phyloP scores from a whole-genome alignment of 2,888 invertebrate species.

The Kryphioiulus occultus region DNA sequence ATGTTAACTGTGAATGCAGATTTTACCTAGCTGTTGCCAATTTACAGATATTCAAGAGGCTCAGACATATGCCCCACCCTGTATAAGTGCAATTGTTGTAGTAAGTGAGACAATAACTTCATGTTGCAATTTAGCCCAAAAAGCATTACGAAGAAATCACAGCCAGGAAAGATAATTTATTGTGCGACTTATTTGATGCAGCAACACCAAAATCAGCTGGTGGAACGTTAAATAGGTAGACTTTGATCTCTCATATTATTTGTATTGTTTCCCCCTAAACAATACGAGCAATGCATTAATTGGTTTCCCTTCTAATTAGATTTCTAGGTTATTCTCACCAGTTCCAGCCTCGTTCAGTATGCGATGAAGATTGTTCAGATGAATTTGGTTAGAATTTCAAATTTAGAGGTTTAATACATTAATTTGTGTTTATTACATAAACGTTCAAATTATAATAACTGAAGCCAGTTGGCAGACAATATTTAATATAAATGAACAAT shows the following conservation, averaged over 20 bases:
- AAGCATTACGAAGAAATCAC: not conserved
- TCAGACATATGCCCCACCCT: too few relatives aligned
- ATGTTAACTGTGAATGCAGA: too few relatives aligned
- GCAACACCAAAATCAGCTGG: constrained; percentile 28
- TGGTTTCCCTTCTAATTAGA: not conserved
- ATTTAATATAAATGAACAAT: not conserved
- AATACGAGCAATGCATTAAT: too few relatives aligned
- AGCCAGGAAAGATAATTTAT: not conserved
- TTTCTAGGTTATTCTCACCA: not conserved
- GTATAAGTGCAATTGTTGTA: too few relatives aligned
- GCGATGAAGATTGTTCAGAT: not conserved
- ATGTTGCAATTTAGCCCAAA: not conserved
- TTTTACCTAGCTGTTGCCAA: too few relatives aligned
- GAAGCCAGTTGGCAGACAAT: not conserved
- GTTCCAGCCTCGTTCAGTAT: not conserved
- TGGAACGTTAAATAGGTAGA: not conserved
- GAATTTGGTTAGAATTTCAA: not conserved
- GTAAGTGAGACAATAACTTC: too few relatives aligned
- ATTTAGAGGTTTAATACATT: not conserved
- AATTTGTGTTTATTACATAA: not conserved
- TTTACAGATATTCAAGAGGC: too few relatives aligned
- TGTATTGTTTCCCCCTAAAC: not conserved
- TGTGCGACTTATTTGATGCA: constrained; percentile 20
- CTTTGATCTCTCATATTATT: not conserved
- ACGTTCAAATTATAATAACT: not conserved